Evolutionary conservation across 37 sponge, comb jelly and placozoan species (phyloP).

Genomic region (Ephydatia muelleri): DNA sequence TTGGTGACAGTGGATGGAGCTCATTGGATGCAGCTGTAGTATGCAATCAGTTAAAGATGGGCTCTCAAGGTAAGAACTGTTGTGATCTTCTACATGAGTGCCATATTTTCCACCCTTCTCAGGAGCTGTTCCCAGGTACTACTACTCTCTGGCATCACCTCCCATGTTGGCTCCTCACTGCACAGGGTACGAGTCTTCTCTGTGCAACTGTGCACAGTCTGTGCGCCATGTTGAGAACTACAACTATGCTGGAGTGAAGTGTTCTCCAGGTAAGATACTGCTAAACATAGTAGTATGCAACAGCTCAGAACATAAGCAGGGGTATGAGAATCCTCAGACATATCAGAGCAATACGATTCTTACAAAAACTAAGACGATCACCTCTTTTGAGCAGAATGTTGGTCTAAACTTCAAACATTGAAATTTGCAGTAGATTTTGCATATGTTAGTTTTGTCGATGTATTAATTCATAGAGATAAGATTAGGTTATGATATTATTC

Average conservation of each 20-base stretch:
- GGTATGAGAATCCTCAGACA: too few relatives aligned
- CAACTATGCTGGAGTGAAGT: neutral
- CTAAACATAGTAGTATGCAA: too few relatives aligned
- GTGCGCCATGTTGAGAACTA: neutral
- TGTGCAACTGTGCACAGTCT: neutral
- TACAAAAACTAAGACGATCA: too few relatives aligned
- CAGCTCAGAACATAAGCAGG: too few relatives aligned
- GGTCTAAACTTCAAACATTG: too few relatives aligned
- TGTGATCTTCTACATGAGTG: neutral
- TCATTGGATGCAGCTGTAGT: neutral
- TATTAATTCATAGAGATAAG: too few relatives aligned
- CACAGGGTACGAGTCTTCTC: neutral
- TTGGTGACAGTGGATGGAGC: neutral
- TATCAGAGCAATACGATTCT: too few relatives aligned
- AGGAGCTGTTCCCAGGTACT: neutral
- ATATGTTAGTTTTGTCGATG: too few relatives aligned
- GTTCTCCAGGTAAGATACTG: constrained; percentile 6
- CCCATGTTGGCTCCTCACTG: neutral
- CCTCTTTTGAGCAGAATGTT: too few relatives aligned
- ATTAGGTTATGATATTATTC: too few relatives aligned
- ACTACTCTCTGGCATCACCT: neutral
- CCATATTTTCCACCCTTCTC: neutral
- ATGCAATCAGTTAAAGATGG: neutral
- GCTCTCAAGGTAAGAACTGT: neutral
- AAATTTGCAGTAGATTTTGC: too few relatives aligned